Evolutionary conservation across 1,140 invertebrate species (phyloP).

Genomic region (Scaptodrosophila lebanonensis): DNA sequence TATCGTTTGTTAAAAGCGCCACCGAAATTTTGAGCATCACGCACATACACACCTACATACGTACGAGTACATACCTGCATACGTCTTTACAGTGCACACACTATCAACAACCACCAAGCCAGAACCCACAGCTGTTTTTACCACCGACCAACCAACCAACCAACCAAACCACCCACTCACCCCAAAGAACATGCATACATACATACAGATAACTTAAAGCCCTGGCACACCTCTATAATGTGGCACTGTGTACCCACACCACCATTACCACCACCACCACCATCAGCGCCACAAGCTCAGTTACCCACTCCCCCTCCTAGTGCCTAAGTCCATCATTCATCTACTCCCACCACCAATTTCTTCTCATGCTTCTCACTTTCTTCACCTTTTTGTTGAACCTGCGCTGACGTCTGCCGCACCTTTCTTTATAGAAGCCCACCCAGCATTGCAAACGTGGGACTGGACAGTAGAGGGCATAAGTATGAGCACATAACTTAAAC

Average conservation of each 20-base stretch:
- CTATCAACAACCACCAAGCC: no score
- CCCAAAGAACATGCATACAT: conserved; percentile 3
- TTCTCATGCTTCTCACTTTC: conserved; percentile 8
- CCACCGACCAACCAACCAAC: conserved; percentile 1
- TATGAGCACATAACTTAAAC: no score
- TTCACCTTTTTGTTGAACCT: neutral
- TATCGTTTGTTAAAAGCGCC: conserved; percentile 74
- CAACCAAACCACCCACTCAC: neutral
- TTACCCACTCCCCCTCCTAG: no score
- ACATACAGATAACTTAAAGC: neutral
- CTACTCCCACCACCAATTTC: no score
- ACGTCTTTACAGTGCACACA: neutral
- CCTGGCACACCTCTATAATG: conserved; percentile 16
- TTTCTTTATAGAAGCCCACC: conserved; percentile 28
- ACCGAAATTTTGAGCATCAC: conserved; percentile 29
- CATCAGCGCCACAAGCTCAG: neutral
- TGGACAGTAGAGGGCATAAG: no score
- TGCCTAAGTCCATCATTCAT: no score
- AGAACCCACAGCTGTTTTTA: neutral
- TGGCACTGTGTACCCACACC: no score
- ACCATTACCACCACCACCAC: neutral
- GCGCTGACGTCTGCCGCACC: conserved; percentile 4
- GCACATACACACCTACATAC: conserved; percentile 16
- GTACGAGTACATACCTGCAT: neutral
- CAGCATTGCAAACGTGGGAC: conserved; percentile 1